Evolutionary conservation across 2,888 invertebrate species (phyloP), one percentile per base, ranked within the genome.

Genomic region (Cotesia congregata): DNA sequence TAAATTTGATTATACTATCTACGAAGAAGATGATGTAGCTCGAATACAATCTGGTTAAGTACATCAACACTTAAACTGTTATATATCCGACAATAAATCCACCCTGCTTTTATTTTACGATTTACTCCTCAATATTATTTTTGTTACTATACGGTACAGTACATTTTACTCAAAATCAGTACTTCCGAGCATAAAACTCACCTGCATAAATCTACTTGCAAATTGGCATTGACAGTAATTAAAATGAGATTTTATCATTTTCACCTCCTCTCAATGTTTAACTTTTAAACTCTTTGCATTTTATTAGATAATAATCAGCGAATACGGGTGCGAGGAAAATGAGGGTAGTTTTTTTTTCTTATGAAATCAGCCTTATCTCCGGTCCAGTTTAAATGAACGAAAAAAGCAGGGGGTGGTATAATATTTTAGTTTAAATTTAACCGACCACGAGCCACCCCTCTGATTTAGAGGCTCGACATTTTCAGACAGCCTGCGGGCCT

Each of bases 361-460:
- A 74, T 70, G 20, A 67, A 75, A 77, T 59, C 71, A 80, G 77
- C 82, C 84, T 85, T 85, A 85, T 85, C 85, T 85, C 74, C 76
- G 77, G 83, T 83, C 80, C 82, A 79, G 80, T 81, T 72, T 67
- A 73, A 69, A 60, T 71, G 72, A 61, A 75, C 73, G 59, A 77
- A 79, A 74, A 80, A 71, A 72, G 76, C 73, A 30, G 75, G 77
- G 74, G 73, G 74, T 77, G 79, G 82, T 85, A 86, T 87, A 86
- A 87, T 85, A 82, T 83, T 84, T 83, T 81, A 82, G 85, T 85
- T 86, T 84, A 87, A 88, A 88, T 86, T 87, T 85, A 82, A 83
- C 83, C 82, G 79, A 85, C 86, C 86, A 85, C 84, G 80, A 83
- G 82, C 84, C 82, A 82, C 83, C 84, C 81, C 83, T 81, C 86